Evolutionary conservation across 1,140 invertebrate genomes (phyloP), one percentile per base, ranked within the genome.

Genomic region (Aporrectodea caliginosa): DNA sequence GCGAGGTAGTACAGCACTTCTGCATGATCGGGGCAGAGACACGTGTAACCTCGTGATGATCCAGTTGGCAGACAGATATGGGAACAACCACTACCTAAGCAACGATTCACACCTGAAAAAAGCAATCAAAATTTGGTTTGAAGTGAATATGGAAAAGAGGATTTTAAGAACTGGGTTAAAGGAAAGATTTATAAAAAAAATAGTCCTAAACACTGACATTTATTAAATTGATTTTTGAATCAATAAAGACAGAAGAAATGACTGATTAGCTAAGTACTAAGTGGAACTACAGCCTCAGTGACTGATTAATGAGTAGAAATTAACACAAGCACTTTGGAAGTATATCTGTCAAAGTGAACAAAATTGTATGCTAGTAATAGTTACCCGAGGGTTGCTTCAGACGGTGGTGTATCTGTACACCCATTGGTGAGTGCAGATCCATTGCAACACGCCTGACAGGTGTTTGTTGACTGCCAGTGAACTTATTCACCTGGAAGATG

Each of bases 401-500:
- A 34, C 85, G 78, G 79, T 90, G 89, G 80, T 86, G 89, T n/a
- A 90, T 85, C 33, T 88, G 85, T 34, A 99, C 93, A 70, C 95
- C 95, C 96, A 98, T 98, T 0, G 96, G 96, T 29, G 86, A 85
- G 69, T 85, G 84, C n/a, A 90, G 84, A 35, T 85, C 84, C 27
- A 83, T 81, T 70, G 85, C 86, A 35, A 89, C 80, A 32, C 29
- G 29, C 27, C 27, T 32, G 14, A 77, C 35, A 1, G 22, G 43
- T 12, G 6, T 58, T 22, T 22, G 6, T 22, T 58, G 6, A 22
- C 6, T 12, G 6, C 43, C 43, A 22, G 6, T 58, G 22, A 58
- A 58, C 43, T 58, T 58, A 22, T 58, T 58, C 6, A 58, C 43
- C 22, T 58, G 6, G 6, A 58, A 58, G 6, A 58, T 22, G 22